A percentile compares a stretch with the other conserved stretches of the same genome.
Conservation (phyloP, 2,113 vertebrate genomes). For the Gobio gobio region DNA sequence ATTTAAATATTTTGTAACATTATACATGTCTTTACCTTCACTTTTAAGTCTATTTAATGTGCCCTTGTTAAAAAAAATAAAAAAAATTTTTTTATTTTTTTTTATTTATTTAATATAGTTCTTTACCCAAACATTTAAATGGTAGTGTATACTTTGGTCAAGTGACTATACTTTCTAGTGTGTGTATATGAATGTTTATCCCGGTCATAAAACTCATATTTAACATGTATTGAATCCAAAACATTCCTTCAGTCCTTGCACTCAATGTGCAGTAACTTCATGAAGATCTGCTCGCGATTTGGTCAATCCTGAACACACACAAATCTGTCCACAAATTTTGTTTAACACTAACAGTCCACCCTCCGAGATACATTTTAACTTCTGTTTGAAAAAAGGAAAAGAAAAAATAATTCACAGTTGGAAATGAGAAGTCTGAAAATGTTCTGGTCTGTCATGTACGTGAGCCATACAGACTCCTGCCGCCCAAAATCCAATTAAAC, state of each 20-base stretch:
- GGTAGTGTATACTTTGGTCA: not conserved
- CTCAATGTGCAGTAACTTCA: not conserved
- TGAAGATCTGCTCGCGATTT: not conserved
- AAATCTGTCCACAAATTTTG: not conserved
- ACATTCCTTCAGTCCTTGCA: not conserved
- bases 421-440: not conserved
- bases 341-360: not conserved
- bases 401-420: not conserved
- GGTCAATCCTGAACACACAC: not conserved
- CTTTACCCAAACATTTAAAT: not conserved
- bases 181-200: not conserved
- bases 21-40: not conserved
- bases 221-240: not conserved
- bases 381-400: not conserved
- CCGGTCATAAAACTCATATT: not conserved
- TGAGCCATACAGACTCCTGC: not conserved
- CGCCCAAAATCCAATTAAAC: conserved; percentile 13
- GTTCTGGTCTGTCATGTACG: not conserved
- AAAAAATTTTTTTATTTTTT: too few relatives aligned
- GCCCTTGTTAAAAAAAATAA: not conserved
- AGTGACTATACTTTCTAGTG: not conserved
- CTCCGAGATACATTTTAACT: not conserved
- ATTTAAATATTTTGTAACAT: not conserved
- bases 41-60: not conserved
- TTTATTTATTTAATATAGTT: too few relatives aligned